Base-by-base conservation (phyloP, 2,888 invertebrate species). In the Agrypnus murinus region DNA sequence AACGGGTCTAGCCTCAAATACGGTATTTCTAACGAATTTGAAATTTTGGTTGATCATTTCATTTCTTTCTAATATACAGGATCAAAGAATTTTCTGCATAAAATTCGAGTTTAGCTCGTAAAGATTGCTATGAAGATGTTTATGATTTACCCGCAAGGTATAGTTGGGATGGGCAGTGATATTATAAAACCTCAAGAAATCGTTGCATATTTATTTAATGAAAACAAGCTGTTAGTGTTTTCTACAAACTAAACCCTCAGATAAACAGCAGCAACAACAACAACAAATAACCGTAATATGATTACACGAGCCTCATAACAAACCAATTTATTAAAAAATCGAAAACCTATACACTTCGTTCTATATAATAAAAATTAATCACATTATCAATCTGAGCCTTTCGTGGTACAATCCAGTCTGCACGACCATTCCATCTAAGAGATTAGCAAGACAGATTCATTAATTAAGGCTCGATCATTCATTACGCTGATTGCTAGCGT, bases 381-480 rank as follows among this genome's bases (percentile, higher is more conserved):
- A 85, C 85, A 84, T 86, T 86, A 86, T 84, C 84, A 85, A 85
- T 84, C 84, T 81, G 82, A 81, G 81, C 81, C 78, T 81, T 83
- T 76, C 81, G 82, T 82, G 81, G 81, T 81, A 81, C 82, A 83
- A 80, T 82, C 80, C 81, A 79, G 80, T 79, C 80, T 76, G 81
- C 82, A 80, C 83, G 83, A 82, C 81, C 81, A 79, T 82, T 85
- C 85, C 85, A 84, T 85, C 85, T 85, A 85, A 84, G 84, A 86
- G 86, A 86, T 85, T 86, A 86, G 85, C 85, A 85, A 85, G 85
- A 85, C 86, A 85, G 85, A 85, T 86, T 86, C 86, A 85, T 86
- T 86, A 85, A 86, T 85, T 86, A 85, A 85, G 84, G 81, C 80
- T 80, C 84, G 85, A 86, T 85, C 85, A 84, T 85, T 86, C 85